Conservation (phyloP, 2,797 vertebrate genomes). For the Alosa sapidissima region DNA sequence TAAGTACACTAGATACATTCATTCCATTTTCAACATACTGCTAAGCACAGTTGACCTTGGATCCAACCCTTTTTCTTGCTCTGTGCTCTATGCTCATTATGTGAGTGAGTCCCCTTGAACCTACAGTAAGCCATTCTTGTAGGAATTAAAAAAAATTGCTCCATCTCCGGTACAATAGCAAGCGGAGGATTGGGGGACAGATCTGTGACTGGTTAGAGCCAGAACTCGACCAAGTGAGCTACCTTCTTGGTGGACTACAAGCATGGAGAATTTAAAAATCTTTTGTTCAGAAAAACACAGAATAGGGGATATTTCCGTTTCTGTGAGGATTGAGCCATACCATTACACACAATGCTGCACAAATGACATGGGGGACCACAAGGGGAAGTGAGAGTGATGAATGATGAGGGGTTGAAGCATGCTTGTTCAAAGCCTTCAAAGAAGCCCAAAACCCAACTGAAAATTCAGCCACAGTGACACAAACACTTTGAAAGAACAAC, state of each 20-base stretch:
- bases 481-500: background rate
- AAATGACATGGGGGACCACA: background rate
- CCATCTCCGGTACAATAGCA: background rate
- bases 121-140: conserved; percentile 8
- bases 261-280: background rate
- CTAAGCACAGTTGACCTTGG: conserved; percentile 50
- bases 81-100: conserved; percentile 36
- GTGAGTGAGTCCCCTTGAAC: conserved; percentile 33
- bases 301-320: background rate
- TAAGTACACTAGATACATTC: conserved; percentile 26
- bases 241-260: background rate
- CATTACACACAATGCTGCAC: background rate
- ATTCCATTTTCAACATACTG: conserved; percentile 38
- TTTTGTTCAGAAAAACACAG: background rate
- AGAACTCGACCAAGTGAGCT: background rate
- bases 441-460: background rate
- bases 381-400: background rate
- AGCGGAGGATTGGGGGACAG: background rate
- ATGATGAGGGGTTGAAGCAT: background rate
- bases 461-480: background rate
- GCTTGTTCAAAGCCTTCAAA: background rate
- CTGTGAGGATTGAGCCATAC: background rate
- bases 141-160: background rate
- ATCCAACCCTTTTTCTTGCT: background rate
- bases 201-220: background rate